phyloP scores from a whole-genome alignment of 2,797 vertebrate species.

The Glyptemys insculpta region DNA sequence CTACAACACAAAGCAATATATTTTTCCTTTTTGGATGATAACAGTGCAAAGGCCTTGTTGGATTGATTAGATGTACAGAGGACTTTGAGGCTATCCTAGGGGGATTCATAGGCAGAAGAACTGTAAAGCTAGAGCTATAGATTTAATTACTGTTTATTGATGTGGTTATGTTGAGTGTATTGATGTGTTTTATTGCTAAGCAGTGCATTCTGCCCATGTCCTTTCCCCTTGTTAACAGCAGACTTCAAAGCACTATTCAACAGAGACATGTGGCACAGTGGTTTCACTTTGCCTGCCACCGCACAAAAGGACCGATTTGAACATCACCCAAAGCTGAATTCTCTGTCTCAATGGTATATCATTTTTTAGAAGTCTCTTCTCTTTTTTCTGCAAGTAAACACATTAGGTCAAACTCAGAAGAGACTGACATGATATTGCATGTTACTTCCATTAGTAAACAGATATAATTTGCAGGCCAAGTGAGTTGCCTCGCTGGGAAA shows the following conservation, averaged over 20 bases:
- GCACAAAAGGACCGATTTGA: conserved; percentile 63
- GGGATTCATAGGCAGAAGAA: conserved; percentile 58
- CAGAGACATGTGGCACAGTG: conserved; percentile 46
- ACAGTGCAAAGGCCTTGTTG: background rate
- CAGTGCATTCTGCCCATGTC: conserved; percentile 50
- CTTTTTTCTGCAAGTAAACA: conserved; percentile 66
- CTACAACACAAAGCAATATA: background rate
- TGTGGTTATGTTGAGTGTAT: conserved; percentile 53
- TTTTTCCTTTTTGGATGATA: background rate
- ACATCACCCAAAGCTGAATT: conserved; percentile 61
- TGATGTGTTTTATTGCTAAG: conserved; percentile 77
- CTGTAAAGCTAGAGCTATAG: conserved; percentile 55
- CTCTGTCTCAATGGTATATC: conserved; percentile 60
- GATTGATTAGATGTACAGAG: conserved; percentile 44
- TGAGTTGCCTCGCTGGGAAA: conserved; percentile 65
- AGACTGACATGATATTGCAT: conserved; percentile 73
- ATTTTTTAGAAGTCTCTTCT: conserved; percentile 61
- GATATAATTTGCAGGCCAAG: conserved; percentile 71
- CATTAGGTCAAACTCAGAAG: conserved; percentile 70
- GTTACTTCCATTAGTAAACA: conserved; percentile 73
- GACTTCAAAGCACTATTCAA: conserved; percentile 61
- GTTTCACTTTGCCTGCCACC: conserved; percentile 57
- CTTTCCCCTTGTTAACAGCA: conserved; percentile 52
- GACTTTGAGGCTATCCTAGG: conserved; percentile 54
- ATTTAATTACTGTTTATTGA: conserved; percentile 75